These are phyloP conservation scores for Microcebus jonahi DNA, from an alignment of 2,113 vertebrate species.

Conservation along the genomic window DNA sequence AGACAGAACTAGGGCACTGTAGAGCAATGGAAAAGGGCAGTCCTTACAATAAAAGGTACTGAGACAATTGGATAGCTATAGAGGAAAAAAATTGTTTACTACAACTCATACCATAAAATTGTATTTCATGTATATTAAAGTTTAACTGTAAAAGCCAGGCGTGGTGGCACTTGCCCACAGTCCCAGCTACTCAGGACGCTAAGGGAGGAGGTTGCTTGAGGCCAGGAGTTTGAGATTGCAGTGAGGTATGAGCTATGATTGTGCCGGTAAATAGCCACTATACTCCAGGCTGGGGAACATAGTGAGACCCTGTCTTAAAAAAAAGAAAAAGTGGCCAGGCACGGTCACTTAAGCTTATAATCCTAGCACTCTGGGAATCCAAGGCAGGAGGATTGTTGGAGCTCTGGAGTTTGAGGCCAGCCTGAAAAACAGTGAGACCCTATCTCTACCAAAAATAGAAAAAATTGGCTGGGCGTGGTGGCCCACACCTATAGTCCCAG, in stretches of 20 bases:
- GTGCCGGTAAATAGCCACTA: no score
- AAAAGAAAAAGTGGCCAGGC: no score
- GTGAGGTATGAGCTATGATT: no score
- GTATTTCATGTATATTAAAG: neutral
- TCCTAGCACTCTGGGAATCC: neutral
- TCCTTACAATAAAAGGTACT: neutral
- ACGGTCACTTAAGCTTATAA: no score
- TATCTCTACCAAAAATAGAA: no score
- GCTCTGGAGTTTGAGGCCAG: neutral
- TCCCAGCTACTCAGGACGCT: no score
- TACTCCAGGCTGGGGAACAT: no score
- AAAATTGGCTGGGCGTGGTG: neutral
- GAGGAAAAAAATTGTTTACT: neutral
- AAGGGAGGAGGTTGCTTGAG: no score
- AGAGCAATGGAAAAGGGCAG: neutral
- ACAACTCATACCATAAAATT: neutral
- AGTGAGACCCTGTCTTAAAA: no score
- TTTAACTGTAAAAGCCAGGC: conserved; percentile 9
- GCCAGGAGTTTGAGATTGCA: no score
- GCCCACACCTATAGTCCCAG: neutral
- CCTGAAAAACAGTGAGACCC: no score
- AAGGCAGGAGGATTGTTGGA: neutral
- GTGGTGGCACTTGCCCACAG: neutral
- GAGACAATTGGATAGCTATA: neutral
- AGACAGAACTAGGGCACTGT: neutral